phyloP scores from a whole-genome alignment of 2,113 vertebrate species.

The Indri indri region DNA sequence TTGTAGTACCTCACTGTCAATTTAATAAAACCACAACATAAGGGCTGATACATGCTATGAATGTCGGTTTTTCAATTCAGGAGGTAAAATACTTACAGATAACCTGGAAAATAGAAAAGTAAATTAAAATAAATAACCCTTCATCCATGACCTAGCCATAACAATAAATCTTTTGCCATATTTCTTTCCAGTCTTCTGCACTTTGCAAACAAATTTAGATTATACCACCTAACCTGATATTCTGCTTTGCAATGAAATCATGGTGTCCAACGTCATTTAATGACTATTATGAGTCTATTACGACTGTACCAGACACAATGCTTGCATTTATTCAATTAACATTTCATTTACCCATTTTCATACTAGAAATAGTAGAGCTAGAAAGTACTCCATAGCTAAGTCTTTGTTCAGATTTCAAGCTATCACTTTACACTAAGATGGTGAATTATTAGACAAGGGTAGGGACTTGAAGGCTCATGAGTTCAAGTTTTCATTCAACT shows the following conservation, averaged over 20 bases:
- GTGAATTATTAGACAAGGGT: background rate
- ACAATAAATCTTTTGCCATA: background rate
- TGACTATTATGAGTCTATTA: background rate
- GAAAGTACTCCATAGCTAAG: too few relatives aligned
- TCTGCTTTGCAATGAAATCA: background rate
- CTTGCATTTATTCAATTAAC: background rate
- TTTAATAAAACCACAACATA: background rate
- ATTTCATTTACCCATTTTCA: background rate
- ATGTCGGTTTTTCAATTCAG: background rate
- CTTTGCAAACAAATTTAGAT: background rate
- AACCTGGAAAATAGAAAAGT: background rate
- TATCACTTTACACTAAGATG: background rate
- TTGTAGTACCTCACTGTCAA: background rate
- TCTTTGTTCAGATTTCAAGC: background rate
- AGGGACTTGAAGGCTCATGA: fast-evolving
- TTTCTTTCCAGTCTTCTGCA: background rate
- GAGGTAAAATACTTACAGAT: background rate
- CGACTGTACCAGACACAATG: background rate
- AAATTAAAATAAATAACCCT: background rate
- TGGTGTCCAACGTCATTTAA: background rate
- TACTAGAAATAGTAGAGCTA: background rate
- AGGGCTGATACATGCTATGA: background rate
- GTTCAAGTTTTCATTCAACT: background rate
- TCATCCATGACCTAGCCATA: background rate
- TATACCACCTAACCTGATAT: background rate